Evolutionary conservation across 1,140 invertebrate genomes (phyloP).

Genomic region (Spodoptera litura): DNA sequence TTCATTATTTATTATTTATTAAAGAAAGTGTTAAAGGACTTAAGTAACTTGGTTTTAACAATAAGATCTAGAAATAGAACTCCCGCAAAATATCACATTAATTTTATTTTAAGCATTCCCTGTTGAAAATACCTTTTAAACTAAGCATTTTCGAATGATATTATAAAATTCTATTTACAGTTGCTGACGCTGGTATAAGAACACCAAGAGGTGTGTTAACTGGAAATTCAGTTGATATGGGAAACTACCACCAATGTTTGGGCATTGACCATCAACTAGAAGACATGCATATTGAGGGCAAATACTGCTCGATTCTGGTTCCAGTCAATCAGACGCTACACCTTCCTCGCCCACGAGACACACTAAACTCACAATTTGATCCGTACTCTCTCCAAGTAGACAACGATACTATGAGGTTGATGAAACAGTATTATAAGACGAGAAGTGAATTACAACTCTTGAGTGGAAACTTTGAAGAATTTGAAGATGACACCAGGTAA

Average conservation of each 20-base stretch:
- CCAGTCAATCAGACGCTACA: slow-evolving; percentile 40
- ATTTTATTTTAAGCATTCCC: too few relatives aligned
- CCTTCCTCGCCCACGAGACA: slow-evolving; percentile 37
- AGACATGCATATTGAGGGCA: slow-evolving; percentile 58
- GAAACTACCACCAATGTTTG: slow-evolving; percentile 63
- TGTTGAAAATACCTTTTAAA: too few relatives aligned
- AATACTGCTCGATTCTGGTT: slow-evolving; percentile 60
- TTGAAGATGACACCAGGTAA: background rate
- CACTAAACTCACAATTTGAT: slow-evolving; percentile 40
- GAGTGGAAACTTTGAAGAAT: slow-evolving; percentile 5
- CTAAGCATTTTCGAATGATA: background rate
- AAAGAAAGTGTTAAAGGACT: too few relatives aligned
- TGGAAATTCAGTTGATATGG: slow-evolving; percentile 55
- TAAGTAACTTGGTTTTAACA: too few relatives aligned
- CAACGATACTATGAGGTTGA: background rate
- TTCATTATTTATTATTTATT: too few relatives aligned
- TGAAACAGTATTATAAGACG: background rate
- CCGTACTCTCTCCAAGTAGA: slow-evolving; percentile 26
- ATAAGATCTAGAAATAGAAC: too few relatives aligned
- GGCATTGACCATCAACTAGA: slow-evolving; percentile 43
- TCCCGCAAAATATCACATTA: too few relatives aligned
- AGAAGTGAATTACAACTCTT: background rate
- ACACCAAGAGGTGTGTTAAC: slow-evolving; percentile 56
- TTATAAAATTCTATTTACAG: slow-evolving; percentile 45
- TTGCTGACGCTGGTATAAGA: slow-evolving; percentile 58